These are phyloP conservation scores for Polyodon spathula DNA, from an alignment of 2,113 vertebrate genomes.

Conservation along the genomic window DNA sequence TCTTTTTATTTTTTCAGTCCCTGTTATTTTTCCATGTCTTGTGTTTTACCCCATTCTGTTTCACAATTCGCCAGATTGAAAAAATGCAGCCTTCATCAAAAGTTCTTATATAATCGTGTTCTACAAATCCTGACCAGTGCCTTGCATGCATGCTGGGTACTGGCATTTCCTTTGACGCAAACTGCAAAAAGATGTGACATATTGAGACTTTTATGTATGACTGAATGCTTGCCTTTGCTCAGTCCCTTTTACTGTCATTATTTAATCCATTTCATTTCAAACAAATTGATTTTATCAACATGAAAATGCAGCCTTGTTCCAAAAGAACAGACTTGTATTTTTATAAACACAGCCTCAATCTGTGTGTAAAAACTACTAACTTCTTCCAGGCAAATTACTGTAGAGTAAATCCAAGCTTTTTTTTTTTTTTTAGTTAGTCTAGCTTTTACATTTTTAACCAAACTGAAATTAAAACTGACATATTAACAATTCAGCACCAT, in stretches of 20 bases:
- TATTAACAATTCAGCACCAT: not conserved
- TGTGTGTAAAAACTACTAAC: not conserved
- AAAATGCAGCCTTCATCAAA: too few species aligned
- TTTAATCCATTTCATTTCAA: slow-evolving; percentile 3
- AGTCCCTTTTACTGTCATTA: slow-evolving; percentile 31
- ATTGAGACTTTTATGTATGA: slow-evolving; percentile 11
- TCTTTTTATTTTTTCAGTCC: too few species aligned
- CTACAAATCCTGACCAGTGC: too few species aligned
- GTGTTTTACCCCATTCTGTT: too few species aligned
- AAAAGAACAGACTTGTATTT: slow-evolving; percentile 10
- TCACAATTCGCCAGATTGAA: too few species aligned
- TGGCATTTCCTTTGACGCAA: slow-evolving; percentile 12
- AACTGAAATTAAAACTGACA: not conserved
- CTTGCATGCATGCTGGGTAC: not conserved
- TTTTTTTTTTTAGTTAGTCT: not conserved
- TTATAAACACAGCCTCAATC: not conserved
- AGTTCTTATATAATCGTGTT: too few species aligned
- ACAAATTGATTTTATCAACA: slow-evolving; percentile 3
- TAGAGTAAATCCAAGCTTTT: not conserved
- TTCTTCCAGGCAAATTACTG: not conserved
- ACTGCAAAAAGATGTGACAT: slow-evolving; percentile 14
- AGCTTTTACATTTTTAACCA: not conserved
- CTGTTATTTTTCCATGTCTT: too few species aligned
- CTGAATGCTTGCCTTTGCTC: slow-evolving; percentile 1
- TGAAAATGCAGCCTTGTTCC: slow-evolving; percentile 20